These are phyloP conservation scores for Pharmacophagus antenor DNA, from an alignment of 2,888 invertebrate species.

Conservation along the genomic window DNA sequence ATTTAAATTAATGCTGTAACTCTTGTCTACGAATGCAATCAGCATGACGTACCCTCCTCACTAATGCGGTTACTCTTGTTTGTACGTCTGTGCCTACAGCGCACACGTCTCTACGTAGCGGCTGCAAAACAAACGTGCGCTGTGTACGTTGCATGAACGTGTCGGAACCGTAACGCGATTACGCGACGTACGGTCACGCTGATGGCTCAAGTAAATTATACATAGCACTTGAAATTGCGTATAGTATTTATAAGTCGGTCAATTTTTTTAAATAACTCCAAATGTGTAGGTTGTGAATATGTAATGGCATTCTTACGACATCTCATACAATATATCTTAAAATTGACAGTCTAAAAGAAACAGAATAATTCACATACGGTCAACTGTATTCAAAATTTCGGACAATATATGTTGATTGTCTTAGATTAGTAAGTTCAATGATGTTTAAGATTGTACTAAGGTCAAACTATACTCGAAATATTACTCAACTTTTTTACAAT, in stretches of 20 bases:
- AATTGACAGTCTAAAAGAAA: too few relatives aligned
- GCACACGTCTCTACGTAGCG: constrained; percentile 31
- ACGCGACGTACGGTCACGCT: constrained; percentile 26
- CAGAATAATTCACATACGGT: too few relatives aligned
- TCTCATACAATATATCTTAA: too few relatives aligned
- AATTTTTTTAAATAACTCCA: background rate
- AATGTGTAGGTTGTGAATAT: too few relatives aligned
- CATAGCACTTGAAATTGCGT: background rate
- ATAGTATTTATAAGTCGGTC: background rate
- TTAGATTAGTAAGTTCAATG: too few relatives aligned
- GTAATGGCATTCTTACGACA: too few relatives aligned
- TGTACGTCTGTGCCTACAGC: constrained; percentile 40
- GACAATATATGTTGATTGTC: too few relatives aligned
- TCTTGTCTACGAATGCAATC: constrained; percentile 44
- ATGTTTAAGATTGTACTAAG: too few relatives aligned
- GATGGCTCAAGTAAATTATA: constrained; percentile 1
- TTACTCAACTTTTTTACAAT: too few relatives aligned
- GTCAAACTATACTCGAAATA: too few relatives aligned
- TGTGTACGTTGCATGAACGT: constrained; percentile 22
- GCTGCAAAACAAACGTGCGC: constrained; percentile 30
- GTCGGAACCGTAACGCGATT: constrained; percentile 38
- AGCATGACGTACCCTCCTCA: constrained; percentile 52
- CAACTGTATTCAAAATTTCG: too few relatives aligned
- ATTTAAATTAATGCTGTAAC: background rate
- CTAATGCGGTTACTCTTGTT: constrained; percentile 65